Conservation (phyloP, 2,888 invertebrate genomes). For the Idaea straminata region DNA sequence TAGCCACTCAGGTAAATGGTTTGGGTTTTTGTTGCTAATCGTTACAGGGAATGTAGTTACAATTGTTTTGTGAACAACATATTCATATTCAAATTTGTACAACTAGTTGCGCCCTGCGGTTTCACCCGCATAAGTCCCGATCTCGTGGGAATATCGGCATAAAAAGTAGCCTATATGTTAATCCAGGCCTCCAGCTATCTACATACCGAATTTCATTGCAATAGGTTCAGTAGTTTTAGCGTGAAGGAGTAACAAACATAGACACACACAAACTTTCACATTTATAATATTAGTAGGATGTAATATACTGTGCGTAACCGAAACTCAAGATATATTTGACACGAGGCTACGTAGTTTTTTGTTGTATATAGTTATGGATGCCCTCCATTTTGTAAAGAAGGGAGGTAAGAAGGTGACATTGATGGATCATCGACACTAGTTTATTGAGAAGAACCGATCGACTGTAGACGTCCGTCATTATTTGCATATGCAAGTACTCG, state of each 20-base stretch:
- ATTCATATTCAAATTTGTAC: no score
- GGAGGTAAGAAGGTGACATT: slow-evolving; percentile 50
- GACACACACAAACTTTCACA: no score
- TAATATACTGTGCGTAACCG: neutral
- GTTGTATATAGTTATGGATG: slow-evolving; percentile 15
- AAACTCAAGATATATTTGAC: neutral
- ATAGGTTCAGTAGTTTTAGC: no score
- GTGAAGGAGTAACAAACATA: no score
- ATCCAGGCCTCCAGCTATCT: no score
- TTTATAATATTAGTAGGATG: neutral
- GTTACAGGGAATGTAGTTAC: slow-evolving; percentile 8
- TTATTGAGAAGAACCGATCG: slow-evolving; percentile 39
- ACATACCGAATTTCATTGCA: no score
- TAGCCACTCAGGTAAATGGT: neutral
- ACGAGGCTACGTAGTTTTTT: slow-evolving; percentile 6
- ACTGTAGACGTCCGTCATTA: slow-evolving; percentile 34
- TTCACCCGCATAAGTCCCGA: no score
- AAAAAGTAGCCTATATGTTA: no score
- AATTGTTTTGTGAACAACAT: slow-evolving; percentile 8
- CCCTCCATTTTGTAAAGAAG: slow-evolving; percentile 32
- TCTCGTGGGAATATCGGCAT: no score
- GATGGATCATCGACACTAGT: slow-evolving; percentile 55
- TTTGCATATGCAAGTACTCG: slow-evolving; percentile 46
- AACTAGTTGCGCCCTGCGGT: no score
- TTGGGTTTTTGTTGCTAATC: slow-evolving; percentile 2